Conservation (phyloP, 2,797 vertebrate genomes). For the Strix occidentalis region DNA sequence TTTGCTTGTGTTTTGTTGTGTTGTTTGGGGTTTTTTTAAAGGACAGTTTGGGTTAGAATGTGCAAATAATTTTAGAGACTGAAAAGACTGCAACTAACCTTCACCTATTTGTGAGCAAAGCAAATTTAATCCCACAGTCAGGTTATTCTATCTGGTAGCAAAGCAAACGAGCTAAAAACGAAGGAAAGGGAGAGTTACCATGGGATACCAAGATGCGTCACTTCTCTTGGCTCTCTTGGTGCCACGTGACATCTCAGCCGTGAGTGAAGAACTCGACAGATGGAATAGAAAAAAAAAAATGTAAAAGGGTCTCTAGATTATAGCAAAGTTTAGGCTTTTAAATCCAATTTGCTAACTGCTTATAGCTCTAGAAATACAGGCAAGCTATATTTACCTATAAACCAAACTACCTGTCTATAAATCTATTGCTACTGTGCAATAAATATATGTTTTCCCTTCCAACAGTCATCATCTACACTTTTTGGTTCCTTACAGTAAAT, state of each 20-base stretch:
- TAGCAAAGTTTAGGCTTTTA: constrained; percentile 2
- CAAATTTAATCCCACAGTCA: neutral
- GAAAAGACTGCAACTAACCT: neutral
- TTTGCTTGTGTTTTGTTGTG: neutral
- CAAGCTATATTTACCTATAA: neutral
- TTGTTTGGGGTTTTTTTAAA: neutral
- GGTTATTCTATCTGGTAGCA: neutral
- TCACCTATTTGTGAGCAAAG: neutral
- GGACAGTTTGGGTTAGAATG: neutral
- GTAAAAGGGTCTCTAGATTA: constrained; percentile 1
- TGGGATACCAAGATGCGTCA: constrained; percentile 49
- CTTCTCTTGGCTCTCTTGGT: neutral
- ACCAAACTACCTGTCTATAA: neutral
- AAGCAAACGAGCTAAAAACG: neutral
- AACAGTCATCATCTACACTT: neutral
- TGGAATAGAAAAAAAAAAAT: neutral
- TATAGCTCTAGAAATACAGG: neutral
- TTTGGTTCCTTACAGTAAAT: neutral
- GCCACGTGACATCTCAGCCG: neutral
- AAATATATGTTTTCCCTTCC: neutral
- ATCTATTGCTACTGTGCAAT: neutral
- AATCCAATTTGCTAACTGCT: neutral
- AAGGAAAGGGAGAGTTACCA: constrained; percentile 49
- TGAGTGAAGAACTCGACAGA: neutral
- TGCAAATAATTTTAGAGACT: neutral